phyloP scores from a whole-genome alignment of 2,888 invertebrate genomes.

The Chouioia cunea region DNA sequence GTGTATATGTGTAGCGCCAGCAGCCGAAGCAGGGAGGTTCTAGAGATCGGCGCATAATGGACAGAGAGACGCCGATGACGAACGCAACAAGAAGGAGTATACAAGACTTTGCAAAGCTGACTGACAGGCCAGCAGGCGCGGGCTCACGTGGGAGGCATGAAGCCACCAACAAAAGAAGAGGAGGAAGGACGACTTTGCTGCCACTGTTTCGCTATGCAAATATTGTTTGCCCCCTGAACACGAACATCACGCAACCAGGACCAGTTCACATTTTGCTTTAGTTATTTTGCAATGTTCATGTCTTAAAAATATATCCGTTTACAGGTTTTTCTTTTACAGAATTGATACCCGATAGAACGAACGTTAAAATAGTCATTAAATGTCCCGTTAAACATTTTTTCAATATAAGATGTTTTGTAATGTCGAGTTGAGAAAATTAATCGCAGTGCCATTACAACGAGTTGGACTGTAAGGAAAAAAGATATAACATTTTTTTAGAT shows the following conservation, averaged over 20 bases:
- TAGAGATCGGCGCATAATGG: conserved; percentile 45
- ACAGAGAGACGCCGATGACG: conserved; percentile 37
- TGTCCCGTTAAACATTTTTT: no score
- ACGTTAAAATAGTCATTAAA: no score
- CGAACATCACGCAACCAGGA: neutral
- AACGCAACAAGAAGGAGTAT: neutral
- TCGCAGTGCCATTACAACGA: no score
- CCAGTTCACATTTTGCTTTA: no score
- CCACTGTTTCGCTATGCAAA: conserved; percentile 37
- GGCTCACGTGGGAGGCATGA: conserved; percentile 63
- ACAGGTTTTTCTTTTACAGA: no score
- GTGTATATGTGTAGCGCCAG: conserved; percentile 56
- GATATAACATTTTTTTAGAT: conserved; percentile 15
- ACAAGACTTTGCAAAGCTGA: conserved; percentile 50
- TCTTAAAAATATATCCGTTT: no score
- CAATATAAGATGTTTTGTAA: no score
- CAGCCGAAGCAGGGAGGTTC: conserved; percentile 61
- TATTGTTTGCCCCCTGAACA: conserved; percentile 34
- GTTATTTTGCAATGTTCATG: no score
- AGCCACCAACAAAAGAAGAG: neutral
- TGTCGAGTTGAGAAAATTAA: no score
- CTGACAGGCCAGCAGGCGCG: conserved; percentile 65
- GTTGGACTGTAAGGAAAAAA: neutral
- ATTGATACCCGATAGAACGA: no score
- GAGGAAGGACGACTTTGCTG: neutral